Conservation (phyloP, 2,888 invertebrate species). For the Pterobdella sp. region DNA sequence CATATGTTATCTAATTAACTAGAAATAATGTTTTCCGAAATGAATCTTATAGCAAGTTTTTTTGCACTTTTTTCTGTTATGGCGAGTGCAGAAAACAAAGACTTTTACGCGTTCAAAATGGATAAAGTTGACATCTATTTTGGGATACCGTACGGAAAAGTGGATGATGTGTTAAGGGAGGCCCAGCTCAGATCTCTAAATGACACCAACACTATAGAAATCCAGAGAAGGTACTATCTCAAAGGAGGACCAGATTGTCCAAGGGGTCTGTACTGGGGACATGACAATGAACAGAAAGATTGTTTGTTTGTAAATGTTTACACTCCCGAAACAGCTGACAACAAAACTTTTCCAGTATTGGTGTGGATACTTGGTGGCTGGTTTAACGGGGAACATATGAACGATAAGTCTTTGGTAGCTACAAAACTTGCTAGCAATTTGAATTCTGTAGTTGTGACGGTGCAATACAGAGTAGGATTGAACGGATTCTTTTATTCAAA, state of each 20-base stretch:
- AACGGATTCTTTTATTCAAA: conserved; percentile 73
- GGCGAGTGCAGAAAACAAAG: too few relatives aligned
- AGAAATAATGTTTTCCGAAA: too few relatives aligned
- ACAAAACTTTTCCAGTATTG: conserved; percentile 57
- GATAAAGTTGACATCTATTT: background rate
- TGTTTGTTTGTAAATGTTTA: conserved; percentile 90
- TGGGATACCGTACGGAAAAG: background rate
- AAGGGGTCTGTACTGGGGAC: background rate
- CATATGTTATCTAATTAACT: too few relatives aligned
- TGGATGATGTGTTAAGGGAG: background rate
- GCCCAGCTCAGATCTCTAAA: background rate
- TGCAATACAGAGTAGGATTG: conserved; percentile 63
- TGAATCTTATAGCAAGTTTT: too few relatives aligned
- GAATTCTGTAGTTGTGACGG: conserved; percentile 85
- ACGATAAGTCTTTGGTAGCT: conserved; percentile 56
- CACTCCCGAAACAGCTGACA: conserved; percentile 65
- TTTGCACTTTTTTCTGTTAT: too few relatives aligned
- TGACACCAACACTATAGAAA: background rate
- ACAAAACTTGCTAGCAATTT: conserved; percentile 73
- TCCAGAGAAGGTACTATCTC: background rate
- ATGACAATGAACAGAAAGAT: conserved; percentile 67
- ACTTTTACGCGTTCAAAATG: background rate
- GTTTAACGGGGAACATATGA: conserved; percentile 83
- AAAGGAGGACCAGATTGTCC: conserved; percentile 6
- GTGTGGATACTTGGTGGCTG: conserved; percentile 92